Evolutionary conservation across 1,140 invertebrate genomes (phyloP).

Genomic region (Triops cancriformis): DNA sequence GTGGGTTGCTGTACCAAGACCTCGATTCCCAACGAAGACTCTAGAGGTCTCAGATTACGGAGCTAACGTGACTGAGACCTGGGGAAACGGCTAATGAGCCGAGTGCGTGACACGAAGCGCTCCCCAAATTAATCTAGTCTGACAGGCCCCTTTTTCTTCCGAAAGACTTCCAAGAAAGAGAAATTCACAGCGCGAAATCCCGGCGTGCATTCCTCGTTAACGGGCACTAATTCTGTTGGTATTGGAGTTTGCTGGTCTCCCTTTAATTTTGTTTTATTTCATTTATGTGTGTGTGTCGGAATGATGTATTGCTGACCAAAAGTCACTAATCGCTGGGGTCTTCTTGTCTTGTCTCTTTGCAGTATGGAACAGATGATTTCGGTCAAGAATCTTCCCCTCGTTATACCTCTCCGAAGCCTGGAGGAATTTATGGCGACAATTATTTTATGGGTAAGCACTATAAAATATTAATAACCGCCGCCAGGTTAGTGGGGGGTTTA

Average conservation of each 20-base stretch:
- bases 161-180: not conserved
- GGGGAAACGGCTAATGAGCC: constrained; percentile 3
- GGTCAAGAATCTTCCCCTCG: constrained; percentile 66
- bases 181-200: not conserved
- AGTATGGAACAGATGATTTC: constrained; percentile 85
- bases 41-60: not conserved
- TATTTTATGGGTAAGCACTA: constrained; percentile 46
- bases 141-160: not conserved
- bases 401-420: constrained; percentile 71
- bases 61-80: not conserved
- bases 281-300: not conserved
- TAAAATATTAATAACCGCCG: not conserved
- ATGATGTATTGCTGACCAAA: not conserved
- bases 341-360: constrained; percentile 42
- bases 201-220: not conserved
- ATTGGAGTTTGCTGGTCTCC: not conserved
- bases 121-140: constrained; percentile 4
- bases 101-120: constrained; percentile 1
- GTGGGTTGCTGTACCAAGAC: not conserved
- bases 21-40: not conserved
- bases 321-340: constrained; percentile 29
- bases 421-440: constrained; percentile 47
- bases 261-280: not conserved
- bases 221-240: not conserved
- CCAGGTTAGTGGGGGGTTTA: not conserved